Percentiles rank a stretch among this genome's conserved stretches.
Conservation (phyloP, 2,797 vertebrate genomes). For the Buphagus erythrorhynchus region DNA sequence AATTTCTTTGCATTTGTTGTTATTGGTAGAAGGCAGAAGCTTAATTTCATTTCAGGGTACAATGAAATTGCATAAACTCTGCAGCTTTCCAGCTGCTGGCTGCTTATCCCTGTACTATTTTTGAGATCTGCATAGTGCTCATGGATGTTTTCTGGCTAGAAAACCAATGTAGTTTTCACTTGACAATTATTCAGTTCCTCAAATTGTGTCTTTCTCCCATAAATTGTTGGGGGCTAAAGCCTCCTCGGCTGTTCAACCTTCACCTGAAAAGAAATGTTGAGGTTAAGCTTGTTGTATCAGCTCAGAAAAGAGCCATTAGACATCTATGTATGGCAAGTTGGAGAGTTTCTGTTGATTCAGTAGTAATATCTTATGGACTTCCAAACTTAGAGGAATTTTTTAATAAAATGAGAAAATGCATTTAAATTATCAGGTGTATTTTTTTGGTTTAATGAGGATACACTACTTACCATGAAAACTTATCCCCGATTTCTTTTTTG, state of each 20-base stretch:
- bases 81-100: not conserved
- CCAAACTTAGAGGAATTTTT: not conserved
- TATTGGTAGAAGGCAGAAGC: not conserved
- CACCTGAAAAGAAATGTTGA: not conserved
- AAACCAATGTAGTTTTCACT: not conserved
- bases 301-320: not conserved
- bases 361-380: not conserved
- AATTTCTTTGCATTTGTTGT: not conserved
- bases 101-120: not conserved
- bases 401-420: not conserved
- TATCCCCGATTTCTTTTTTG: not conserved
- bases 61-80: not conserved
- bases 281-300: not conserved
- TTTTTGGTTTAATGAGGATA: not conserved
- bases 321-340: fast-evolving
- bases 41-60: not conserved
- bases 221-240: not conserved
- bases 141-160: not conserved
- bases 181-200: not conserved
- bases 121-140: not conserved
- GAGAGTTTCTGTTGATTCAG: not conserved
- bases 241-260: not conserved
- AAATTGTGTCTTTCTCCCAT: not conserved
- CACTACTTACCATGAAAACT: not conserved
- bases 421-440: not conserved